These are phyloP conservation scores for Aphelinus certus DNA, from an alignment of 1,140 invertebrate species.

Conservation along the genomic window DNA sequence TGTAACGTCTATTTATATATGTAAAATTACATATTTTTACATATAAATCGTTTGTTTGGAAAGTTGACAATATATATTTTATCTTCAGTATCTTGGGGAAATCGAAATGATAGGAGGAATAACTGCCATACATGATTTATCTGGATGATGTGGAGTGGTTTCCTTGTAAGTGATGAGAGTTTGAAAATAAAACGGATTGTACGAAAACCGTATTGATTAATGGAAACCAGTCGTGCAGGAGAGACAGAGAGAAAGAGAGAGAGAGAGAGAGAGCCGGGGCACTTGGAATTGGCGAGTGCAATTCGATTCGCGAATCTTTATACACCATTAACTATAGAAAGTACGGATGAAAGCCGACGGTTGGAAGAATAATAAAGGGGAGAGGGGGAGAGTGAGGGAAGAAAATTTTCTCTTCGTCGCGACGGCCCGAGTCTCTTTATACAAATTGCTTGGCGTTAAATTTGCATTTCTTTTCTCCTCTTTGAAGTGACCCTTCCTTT, in stretches of 20 bases:
- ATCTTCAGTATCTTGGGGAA: not conserved
- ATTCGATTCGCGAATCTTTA: slow-evolving; percentile 14
- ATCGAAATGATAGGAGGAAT: not conserved
- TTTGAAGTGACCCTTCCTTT: not conserved
- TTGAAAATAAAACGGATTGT: not conserved
- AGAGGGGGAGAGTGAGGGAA: not conserved
- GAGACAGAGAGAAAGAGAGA: not conserved
- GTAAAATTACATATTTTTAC: too few species aligned
- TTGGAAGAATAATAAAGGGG: not conserved
- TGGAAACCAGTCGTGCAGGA: not conserved
- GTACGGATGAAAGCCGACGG: too few species aligned
- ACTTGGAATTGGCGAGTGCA: not conserved
- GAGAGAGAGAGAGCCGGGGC: too few species aligned
- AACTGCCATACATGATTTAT: too few species aligned
- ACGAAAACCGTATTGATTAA: not conserved
- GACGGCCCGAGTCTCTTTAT: not conserved
- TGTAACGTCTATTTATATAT: too few species aligned
- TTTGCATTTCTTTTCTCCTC: slow-evolving; percentile 5
- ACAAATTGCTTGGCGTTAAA: slow-evolving; percentile 1
- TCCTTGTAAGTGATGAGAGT: not conserved
- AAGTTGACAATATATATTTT: too few species aligned
- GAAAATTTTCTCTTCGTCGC: not conserved
- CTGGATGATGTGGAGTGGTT: too few species aligned
- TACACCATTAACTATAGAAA: not conserved
- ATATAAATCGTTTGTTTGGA: too few species aligned